These are phyloP conservation scores for Monomorium pharaonis DNA, from an alignment of 1,140 invertebrate species.

Conservation along the genomic window DNA sequence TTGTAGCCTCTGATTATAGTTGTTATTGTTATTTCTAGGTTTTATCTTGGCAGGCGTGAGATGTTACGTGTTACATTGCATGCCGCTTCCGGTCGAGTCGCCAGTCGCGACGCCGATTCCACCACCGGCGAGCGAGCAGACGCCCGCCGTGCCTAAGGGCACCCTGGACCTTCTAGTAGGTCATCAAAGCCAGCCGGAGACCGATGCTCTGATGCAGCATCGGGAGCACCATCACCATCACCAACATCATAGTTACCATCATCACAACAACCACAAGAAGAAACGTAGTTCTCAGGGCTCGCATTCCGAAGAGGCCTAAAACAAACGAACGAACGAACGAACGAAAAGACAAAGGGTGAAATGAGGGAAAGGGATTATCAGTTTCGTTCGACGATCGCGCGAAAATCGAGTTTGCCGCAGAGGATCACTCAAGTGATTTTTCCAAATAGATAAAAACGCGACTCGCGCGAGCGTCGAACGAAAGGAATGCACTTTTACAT, in stretches of 20 bases:
- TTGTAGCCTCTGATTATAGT: not conserved
- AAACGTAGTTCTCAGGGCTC: constrained; percentile 82
- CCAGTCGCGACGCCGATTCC: constrained; percentile 79
- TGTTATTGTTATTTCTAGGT: constrained; percentile 67
- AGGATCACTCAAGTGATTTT: not conserved
- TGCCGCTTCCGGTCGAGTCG: constrained; percentile 79
- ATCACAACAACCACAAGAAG: constrained; percentile 81
- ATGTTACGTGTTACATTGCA: constrained; percentile 81
- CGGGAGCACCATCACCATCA: constrained; percentile 72
- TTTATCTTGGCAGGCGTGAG: constrained; percentile 79
- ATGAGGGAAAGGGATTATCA: too few species aligned
- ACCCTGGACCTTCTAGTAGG: constrained; percentile 79
- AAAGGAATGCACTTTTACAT: too few species aligned
- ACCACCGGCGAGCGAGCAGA: constrained; percentile 65
- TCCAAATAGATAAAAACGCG: too few species aligned
- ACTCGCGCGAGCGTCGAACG: too few species aligned
- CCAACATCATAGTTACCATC: constrained; percentile 76
- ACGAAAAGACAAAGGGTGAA: not conserved
- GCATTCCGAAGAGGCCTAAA: constrained; percentile 81
- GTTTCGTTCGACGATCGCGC: not conserved
- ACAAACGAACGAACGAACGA: not conserved
- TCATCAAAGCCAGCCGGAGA: constrained; percentile 81
- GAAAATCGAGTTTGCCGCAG: not conserved
- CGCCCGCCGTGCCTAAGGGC: constrained; percentile 69
- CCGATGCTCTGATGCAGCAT: constrained; percentile 77